These are phyloP conservation scores for Callospermophilus lateralis DNA, from an alignment of 2,113 vertebrate genomes.

Conservation along the genomic window DNA sequence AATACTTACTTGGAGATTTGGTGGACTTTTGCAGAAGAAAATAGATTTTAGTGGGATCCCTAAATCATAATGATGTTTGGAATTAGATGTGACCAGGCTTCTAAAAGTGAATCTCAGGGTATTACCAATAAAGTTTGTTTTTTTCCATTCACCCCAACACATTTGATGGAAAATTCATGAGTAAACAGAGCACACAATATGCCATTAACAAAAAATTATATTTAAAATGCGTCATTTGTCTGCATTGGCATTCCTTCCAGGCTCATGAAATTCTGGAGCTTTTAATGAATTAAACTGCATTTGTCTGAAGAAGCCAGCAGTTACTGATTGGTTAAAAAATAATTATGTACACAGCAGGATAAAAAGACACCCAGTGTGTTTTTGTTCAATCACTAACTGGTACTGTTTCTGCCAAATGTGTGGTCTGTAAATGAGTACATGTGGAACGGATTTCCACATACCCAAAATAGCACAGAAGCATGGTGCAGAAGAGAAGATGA, in stretches of 20 bases:
- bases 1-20: not conserved
- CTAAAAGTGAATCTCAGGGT: not conserved
- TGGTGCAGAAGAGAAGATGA: not conserved
- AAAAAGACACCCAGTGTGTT: not conserved
- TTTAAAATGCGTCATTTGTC: not conserved
- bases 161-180: not conserved
- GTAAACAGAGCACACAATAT: not conserved
- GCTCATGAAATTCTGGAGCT: not conserved
- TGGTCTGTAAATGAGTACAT: not conserved
- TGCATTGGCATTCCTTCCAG: not conserved
- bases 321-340: conserved; percentile 10
- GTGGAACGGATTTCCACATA: not conserved
- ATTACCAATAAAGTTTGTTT: not conserved
- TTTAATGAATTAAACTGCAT: conserved; percentile 9
- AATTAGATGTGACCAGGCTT: not conserved
- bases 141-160: not conserved
- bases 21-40: not conserved
- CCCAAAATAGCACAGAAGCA: not conserved
- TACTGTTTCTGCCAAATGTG: not conserved
- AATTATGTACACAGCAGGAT: not conserved
- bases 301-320: not conserved
- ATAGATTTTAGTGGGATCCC: not conserved
- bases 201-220: not conserved
- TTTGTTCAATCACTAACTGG: not conserved
- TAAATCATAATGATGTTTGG: not conserved